A percentile compares a stretch with the other conserved stretches of the same genome.
phyloP scores from a whole-genome alignment of 2,888 invertebrate genomes.

The Lithophane leautieri region DNA sequence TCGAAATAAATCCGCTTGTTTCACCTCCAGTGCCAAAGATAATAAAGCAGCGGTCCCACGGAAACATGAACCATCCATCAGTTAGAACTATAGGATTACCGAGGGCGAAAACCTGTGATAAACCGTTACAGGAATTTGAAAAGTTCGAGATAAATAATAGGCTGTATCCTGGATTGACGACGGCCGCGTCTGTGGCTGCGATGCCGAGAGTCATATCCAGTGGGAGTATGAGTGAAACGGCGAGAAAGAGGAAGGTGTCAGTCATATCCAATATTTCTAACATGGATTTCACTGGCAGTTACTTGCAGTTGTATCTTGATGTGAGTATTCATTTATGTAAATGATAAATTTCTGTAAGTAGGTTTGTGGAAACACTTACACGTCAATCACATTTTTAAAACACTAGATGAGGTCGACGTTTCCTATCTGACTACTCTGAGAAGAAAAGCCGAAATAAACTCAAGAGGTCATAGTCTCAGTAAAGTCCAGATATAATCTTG shows the following conservation, averaged over 20 bases:
- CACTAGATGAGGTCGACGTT: too few species aligned
- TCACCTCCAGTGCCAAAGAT: conserved; percentile 81
- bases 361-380: too few species aligned
- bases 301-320: conserved; percentile 92
- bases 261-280: conserved; percentile 93
- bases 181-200: conserved; percentile 85
- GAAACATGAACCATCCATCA: conserved; percentile 86
- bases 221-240: conserved; percentile 88
- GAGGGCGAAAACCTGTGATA: conserved; percentile 87
- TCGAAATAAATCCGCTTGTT: conserved; percentile 87
- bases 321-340: conserved; percentile 83
- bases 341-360: too few species aligned
- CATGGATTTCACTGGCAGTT: conserved; percentile 94
- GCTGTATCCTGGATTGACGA: conserved; percentile 79
- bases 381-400: too few species aligned
- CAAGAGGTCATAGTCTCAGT: too few species aligned
- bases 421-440: too few species aligned
- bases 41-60: conserved; percentile 82
- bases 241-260: conserved; percentile 91
- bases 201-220: conserved; percentile 88
- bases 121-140: conserved; percentile 82
- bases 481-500: too few species aligned
- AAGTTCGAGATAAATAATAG: conserved; percentile 75
- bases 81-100: conserved; percentile 85
- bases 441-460: too few species aligned